phyloP scores from a whole-genome alignment of 2,888 invertebrate genomes.

The Polymixis lichenea region DNA sequence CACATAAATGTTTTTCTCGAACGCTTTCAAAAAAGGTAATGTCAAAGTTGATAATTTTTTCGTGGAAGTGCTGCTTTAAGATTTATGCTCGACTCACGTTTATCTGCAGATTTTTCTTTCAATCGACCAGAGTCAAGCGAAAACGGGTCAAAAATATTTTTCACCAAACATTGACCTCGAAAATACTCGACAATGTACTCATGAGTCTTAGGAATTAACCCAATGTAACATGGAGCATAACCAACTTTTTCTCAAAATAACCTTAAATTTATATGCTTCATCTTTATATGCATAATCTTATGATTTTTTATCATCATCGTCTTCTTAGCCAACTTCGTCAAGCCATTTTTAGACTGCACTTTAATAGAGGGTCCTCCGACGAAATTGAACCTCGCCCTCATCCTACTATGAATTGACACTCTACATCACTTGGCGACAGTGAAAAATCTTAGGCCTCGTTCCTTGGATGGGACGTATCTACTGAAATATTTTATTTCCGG shows the following conservation, averaged over 20 bases:
- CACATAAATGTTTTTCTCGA: constrained; percentile 16
- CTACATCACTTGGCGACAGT: constrained; percentile 40
- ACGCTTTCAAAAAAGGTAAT: constrained; percentile 19
- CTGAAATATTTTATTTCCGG: constrained; percentile 25
- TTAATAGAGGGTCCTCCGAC: background rate
- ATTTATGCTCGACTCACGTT: background rate
- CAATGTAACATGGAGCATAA: background rate
- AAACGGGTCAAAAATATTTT: background rate
- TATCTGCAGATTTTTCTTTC: background rate
- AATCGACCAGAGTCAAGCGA: background rate
- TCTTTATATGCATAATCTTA: background rate
- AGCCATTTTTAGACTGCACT: constrained; percentile 22
- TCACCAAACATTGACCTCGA: background rate
- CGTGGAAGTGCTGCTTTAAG: too few relatives aligned
- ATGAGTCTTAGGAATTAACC: too few relatives aligned
- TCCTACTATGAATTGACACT: constrained; percentile 43
- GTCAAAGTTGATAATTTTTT: background rate
- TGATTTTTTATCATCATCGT: background rate
- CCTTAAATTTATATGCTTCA: background rate
- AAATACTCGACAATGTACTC: too few relatives aligned
- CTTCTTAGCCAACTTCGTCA: background rate
- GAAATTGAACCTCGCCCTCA: constrained; percentile 41
- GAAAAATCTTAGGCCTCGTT: constrained; percentile 45
- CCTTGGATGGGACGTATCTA: constrained; percentile 2
- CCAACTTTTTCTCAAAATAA: background rate